A percentile compares a stretch with the other conserved stretches of the same genome.
These are phyloP conservation scores for Silurus lanzhouensis DNA, from an alignment of 2,797 vertebrate species.

Conservation along the genomic window DNA sequence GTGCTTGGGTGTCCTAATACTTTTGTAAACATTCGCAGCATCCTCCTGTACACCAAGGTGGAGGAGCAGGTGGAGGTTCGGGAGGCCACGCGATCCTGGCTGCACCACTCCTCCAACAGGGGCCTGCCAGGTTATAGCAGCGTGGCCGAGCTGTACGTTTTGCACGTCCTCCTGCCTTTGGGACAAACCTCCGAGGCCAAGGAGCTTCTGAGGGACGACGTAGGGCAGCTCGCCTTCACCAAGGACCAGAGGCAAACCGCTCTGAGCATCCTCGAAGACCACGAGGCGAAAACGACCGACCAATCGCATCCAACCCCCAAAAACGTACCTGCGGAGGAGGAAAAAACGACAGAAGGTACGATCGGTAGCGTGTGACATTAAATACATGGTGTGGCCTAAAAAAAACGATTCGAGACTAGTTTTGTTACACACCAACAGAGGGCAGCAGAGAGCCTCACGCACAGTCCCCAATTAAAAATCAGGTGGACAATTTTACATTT, in stretches of 20 bases:
- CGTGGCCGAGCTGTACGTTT: conserved; percentile 82
- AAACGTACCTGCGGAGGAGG: conserved; percentile 37
- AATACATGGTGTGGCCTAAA: too few relatives aligned
- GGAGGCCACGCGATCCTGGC: conserved; percentile 78
- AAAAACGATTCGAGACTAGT: too few relatives aligned
- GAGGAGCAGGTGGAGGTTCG: conserved; percentile 78
- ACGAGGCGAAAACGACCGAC: conserved; percentile 29
- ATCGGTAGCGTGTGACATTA: too few relatives aligned
- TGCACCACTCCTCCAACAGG: conserved; percentile 72
- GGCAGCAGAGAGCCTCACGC: too few relatives aligned
- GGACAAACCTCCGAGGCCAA: conserved; percentile 76
- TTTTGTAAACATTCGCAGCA: conserved; percentile 66
- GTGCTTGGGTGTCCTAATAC: too few relatives aligned
- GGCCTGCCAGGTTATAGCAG: conserved; percentile 68
- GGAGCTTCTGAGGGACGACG: conserved; percentile 71
- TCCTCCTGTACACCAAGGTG: conserved; percentile 89
- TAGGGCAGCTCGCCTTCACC: conserved; percentile 63
- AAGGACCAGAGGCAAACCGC: conserved; percentile 70
- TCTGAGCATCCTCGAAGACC: conserved; percentile 66
- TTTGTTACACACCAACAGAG: too few relatives aligned
- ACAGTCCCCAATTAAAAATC: too few relatives aligned
- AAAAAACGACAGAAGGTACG: conserved; percentile 6
- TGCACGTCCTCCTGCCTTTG: conserved; percentile 81
- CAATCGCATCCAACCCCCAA: conserved; percentile 17
- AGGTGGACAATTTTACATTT: too few relatives aligned